These are phyloP conservation scores for Ophioderma brevispina DNA, from an alignment of 35 echinoderm and acorn worm genomes.

Conservation along the genomic window DNA sequence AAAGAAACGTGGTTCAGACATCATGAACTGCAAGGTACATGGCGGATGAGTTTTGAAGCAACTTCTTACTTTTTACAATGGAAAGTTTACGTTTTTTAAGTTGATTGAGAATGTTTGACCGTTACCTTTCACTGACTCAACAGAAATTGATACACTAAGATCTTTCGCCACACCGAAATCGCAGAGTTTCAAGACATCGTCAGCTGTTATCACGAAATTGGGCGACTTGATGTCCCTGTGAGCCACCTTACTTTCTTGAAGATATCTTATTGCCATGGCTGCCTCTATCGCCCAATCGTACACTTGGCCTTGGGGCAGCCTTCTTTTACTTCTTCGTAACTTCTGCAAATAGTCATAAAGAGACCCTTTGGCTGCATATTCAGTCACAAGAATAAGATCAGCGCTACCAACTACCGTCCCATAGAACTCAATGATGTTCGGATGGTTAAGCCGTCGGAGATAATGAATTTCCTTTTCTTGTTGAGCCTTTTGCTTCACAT, in stretches of 20 bases:
- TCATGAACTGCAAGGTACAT: too few species aligned
- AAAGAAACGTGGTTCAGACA: too few species aligned
- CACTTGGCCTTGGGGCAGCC: not conserved
- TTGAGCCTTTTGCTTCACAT: not conserved
- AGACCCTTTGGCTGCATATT: not conserved
- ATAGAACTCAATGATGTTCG: not conserved
- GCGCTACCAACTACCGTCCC: not conserved
- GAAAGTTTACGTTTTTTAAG: too few species aligned
- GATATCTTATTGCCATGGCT: not conserved
- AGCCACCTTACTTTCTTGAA: not conserved
- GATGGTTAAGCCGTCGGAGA: not conserved
- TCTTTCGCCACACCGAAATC: not conserved
- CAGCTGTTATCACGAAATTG: constrained; percentile 2
- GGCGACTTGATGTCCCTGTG: not conserved
- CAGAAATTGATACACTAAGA: too few species aligned
- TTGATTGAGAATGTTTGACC: too few species aligned
- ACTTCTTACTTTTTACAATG: too few species aligned
- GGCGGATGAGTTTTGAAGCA: too few species aligned
- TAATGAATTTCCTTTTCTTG: not conserved
- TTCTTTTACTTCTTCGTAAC: not conserved
- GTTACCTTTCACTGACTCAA: too few species aligned
- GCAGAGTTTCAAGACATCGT: not conserved
- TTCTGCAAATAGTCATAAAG: not conserved
- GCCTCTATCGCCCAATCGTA: not conserved
- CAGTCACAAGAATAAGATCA: not conserved